phyloP scores from a whole-genome alignment of 2,888 invertebrate genomes.

The Eupeodes luniger region DNA sequence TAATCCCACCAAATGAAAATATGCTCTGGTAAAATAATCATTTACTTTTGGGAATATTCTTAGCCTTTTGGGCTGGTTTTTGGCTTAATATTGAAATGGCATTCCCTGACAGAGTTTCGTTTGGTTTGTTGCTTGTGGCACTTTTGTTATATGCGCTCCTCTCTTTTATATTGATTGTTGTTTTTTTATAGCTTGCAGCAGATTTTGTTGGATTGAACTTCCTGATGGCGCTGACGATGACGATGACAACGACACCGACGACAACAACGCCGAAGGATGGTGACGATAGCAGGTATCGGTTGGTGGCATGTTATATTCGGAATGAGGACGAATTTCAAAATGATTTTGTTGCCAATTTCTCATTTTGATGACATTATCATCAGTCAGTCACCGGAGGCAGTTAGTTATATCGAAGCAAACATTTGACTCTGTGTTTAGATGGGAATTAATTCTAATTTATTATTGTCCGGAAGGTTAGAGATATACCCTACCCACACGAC shows the following conservation, averaged over 20 bases:
- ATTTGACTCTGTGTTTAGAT: background rate
- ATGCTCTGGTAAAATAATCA: background rate
- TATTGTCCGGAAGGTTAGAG: constrained; percentile 1
- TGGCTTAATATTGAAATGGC: constrained; percentile 15
- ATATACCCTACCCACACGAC: background rate
- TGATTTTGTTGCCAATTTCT: constrained; percentile 11
- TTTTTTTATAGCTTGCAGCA: constrained; percentile 2
- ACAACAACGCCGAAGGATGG: no score
- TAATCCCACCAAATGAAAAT: background rate
- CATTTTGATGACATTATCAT: constrained; percentile 22
- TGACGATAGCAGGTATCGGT: no score
- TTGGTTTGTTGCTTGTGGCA: background rate
- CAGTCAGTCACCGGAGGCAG: constrained; percentile 2
- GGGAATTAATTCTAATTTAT: constrained; percentile 23
- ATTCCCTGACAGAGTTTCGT: background rate
- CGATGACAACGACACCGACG: no score
- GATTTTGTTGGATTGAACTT: background rate
- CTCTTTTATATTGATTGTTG: background rate
- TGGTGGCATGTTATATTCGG: background rate
- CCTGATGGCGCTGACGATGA: background rate
- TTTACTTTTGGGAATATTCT: constrained; percentile 1
- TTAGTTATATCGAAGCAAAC: background rate
- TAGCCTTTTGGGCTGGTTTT: constrained; percentile 6
- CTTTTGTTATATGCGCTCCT: background rate
- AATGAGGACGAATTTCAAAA: background rate